Base-by-base conservation (phyloP, 2,113 vertebrate species). In the Otocyon megalotis region DNA sequence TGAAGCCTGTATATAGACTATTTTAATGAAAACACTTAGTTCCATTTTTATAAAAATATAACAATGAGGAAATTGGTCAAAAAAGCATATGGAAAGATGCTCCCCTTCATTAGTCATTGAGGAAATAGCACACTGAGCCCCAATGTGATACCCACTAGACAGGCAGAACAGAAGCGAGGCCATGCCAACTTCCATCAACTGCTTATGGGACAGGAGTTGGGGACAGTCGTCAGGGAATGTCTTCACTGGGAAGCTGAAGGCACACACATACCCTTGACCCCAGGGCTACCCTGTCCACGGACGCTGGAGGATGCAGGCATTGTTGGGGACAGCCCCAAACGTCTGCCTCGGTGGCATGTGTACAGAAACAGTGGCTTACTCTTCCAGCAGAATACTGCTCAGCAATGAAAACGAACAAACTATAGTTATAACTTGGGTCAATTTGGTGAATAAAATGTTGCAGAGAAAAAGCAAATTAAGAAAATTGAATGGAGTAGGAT, bases 331-430 rank as follows among this genome's bases (percentile, higher is more conserved):
- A 0, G 32, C n/a, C 28, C 54, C 24, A 13, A 4, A 53, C 0
- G 2, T 14, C 67, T n/a, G 0, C 53, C 8, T 1, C 11, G 9
- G 30, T 0, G 69, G 71, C 16, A 6, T 0, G 19, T 32, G 19
- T 0, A 0, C 24, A 4, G 43, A 19, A 3, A 19, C 0, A 1
- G 65, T 8, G 69, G 22, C 5, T 0, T 13, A 10, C 8, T 43
- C 62, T 71, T 67, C 26, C 35, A 20, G 1, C 3, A 11, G 13
- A 28, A 24, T 30, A 19, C 3, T 3, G 32, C 50, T 35, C 8
- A 19, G 58, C 35, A 5, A 11, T 7, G 24, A 37, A n/a, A 50
- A 35, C 1, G 15, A 28, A 58, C 50, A 5, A 50, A 43, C 10
- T 1, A 11, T 24, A 24, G 54, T 32, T 15, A 37, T 19, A 26